These are phyloP conservation scores for Shargacucullia verbasci DNA, from an alignment of 2,888 invertebrate species.

Conservation along the genomic window DNA sequence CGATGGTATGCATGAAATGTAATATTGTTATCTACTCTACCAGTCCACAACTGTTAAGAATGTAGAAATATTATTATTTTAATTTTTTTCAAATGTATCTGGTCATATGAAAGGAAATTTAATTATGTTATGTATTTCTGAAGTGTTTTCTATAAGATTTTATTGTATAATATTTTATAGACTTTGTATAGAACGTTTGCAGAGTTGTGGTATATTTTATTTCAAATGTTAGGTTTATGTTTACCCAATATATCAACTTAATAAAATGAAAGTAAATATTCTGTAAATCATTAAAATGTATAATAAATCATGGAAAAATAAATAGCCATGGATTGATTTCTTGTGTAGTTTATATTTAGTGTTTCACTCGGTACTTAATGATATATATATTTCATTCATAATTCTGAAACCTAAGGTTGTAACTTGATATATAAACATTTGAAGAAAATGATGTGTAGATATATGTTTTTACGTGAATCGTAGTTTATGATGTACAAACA, in stretches of 20 bases:
- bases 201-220: constrained; percentile 12
- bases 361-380: constrained; percentile 51
- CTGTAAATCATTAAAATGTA: constrained; percentile 17
- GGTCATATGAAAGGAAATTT: too few species aligned
- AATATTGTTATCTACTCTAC: not conserved
- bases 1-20: not conserved
- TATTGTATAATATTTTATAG: too few species aligned
- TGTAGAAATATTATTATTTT: too few species aligned
- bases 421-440: constrained; percentile 84
- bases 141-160: too few species aligned
- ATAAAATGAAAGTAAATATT: constrained; percentile 6
- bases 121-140: too few species aligned
- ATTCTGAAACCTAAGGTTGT: constrained; percentile 87
- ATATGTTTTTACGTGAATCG: constrained; percentile 87
- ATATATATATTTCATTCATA: constrained; percentile 70
- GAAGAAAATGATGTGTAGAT: constrained; percentile 81
- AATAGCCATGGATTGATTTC: constrained; percentile 47
- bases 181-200: not conserved
- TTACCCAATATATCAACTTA: constrained; percentile 7
- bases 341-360: constrained; percentile 58
- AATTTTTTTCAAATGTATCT: too few species aligned
- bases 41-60: not conserved
- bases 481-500: constrained; percentile 86
- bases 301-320: constrained; percentile 14
- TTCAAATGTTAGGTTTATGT: constrained; percentile 2